Conservation (phyloP, 2,888 invertebrate genomes). For the Lagria hirta region DNA sequence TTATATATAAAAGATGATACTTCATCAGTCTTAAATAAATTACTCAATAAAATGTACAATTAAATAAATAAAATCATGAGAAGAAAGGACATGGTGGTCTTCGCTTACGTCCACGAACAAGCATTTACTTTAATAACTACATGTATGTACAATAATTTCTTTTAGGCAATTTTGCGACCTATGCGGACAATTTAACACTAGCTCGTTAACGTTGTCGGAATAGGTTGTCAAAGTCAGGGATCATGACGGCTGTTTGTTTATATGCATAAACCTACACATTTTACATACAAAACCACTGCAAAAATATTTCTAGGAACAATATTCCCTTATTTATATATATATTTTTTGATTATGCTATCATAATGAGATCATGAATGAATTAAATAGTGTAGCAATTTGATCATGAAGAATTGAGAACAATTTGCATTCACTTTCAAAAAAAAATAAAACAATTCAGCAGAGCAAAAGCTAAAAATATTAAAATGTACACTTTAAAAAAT, state of each 20-base stretch:
- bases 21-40: conserved; percentile 52
- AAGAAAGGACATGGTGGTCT: conserved; percentile 6
- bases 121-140: conserved; percentile 7
- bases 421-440: no score
- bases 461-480: conserved; percentile 2
- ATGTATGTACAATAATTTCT: conserved; percentile 15
- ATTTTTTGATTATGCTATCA: conserved; percentile 43
- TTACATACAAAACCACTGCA: conserved; percentile 47
- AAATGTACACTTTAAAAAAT: no score
- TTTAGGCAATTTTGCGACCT: conserved; percentile 15
- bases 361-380: conserved; percentile 41
- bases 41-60: conserved; percentile 44
- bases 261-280: conserved; percentile 37
- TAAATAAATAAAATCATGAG: conserved; percentile 35
- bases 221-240: conserved; percentile 29
- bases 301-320: conserved; percentile 46
- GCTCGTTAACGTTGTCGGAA: conserved; percentile 5
- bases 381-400: conserved; percentile 14
- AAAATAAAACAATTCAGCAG: conserved; percentile 5
- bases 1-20: conserved; percentile 46
- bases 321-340: conserved; percentile 25
- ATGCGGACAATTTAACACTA: conserved; percentile 10
- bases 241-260: conserved; percentile 34
- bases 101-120: conserved; percentile 18
- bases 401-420: conserved; percentile 16